Evolutionary conservation across 1,140 invertebrate species (phyloP).

Genomic region (Arion vulgaris): DNA sequence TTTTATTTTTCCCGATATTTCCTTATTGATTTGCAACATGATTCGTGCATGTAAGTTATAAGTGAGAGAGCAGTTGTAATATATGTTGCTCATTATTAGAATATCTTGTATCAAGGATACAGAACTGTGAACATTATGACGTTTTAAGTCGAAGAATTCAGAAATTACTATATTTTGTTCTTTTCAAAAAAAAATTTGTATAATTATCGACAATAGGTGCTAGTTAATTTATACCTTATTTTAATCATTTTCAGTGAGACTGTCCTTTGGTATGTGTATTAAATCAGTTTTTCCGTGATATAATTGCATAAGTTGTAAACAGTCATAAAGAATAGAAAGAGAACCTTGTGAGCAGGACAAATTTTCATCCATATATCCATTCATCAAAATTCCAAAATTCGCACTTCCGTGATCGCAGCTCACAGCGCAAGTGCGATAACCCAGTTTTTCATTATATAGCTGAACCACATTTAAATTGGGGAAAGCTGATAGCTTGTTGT

Average conservation of each 20-base stretch:
- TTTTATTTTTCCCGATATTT: no score
- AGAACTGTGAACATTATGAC: no score
- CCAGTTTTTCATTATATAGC: conserved; percentile 24
- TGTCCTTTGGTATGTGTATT: not conserved
- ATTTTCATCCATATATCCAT: not conserved
- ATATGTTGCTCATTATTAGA: no score
- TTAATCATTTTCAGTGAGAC: not conserved
- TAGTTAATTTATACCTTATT: not conserved
- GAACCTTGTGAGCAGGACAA: not conserved
- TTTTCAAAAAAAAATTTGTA: no score
- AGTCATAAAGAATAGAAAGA: not conserved
- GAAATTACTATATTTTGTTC: no score
- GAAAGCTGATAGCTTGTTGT: not conserved
- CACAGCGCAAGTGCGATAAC: conserved; percentile 42
- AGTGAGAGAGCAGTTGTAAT: no score
- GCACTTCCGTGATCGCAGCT: conserved; percentile 33
- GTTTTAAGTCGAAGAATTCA: no score
- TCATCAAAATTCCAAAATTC: conserved; percentile 10
- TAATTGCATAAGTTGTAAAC: not conserved
- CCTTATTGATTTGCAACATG: no score
- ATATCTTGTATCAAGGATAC: no score
- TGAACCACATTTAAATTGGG: conserved; percentile 14
- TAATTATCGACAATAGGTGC: conserved; percentile 26
- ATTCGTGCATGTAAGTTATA: no score
- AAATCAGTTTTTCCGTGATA: not conserved